Conservation (phyloP, 2,797 vertebrate genomes). For the Gymnothorax reevesii region DNA sequence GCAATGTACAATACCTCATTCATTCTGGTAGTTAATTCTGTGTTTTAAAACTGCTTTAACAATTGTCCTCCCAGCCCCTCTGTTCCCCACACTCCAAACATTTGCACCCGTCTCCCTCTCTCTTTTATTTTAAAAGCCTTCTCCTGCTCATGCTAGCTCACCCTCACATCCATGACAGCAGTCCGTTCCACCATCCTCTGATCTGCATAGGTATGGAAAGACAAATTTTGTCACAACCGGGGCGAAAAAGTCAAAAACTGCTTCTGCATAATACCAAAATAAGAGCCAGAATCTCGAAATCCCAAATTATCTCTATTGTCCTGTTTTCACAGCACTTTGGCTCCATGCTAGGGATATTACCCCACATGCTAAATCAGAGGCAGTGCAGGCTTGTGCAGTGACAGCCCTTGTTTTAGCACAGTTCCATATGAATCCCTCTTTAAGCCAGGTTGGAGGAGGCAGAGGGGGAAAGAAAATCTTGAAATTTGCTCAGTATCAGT, state of each 20-base stretch:
- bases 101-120: neutral
- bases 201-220: neutral
- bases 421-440: neutral
- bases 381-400: neutral
- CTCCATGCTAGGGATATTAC: neutral
- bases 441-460: neutral
- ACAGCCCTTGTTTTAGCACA: neutral
- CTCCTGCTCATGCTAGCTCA: neutral
- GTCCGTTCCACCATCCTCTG: neutral
- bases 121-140: neutral
- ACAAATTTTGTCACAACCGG: neutral
- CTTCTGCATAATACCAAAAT: neutral
- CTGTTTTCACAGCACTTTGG: constrained; percentile 7
- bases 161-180: neutral
- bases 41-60: neutral
- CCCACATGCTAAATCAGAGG: neutral
- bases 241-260: constrained; percentile 12
- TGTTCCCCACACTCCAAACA: neutral
- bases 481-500: neutral
- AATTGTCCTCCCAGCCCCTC: neutral
- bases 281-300: neutral
- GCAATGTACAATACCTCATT: neutral
- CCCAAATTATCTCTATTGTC: constrained; percentile 4
- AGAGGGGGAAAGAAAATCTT: neutral
- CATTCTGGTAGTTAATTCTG: neutral